Base-by-base conservation (phyloP, 2,888 invertebrate species). In the Plebejus melissa region DNA sequence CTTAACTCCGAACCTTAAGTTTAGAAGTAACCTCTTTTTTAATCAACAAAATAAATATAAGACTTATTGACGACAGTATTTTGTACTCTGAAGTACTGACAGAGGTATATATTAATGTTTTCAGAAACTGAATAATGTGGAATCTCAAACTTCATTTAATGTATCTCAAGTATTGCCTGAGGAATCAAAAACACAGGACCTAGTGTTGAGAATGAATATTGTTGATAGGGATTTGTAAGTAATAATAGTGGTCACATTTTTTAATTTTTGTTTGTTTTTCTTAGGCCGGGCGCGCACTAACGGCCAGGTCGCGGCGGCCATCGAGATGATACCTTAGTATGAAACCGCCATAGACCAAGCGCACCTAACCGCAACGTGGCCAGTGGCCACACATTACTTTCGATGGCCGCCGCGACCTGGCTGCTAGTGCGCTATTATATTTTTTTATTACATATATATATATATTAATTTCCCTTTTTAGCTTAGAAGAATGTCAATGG, bases 401-500 rank as follows among this genome's bases (percentile, higher is more conserved):
- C 32, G 32, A 32, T 32, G 32, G 32, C 32, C 32, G 32, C 32
- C 32, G 32, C 32, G 32, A 32, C 32, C 32, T 32, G 32, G 32
- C 32, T 2, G 32, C 32, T 32, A 32, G 32, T 32, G 32, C 32
- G 32, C 32, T 32, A 32, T 32, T 32, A 22, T 22, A 22, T 22
- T 22, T 22, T 22, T 22, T 22, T 22, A 22, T 22, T 22, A 22
- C 22, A 22, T 22, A 22, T 22, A 22, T 22, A 22, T 22, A 22
- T 22, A 22, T 22, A 22, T 22, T 22, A 22, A 22, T 28, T 60
- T 74, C 70, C 76, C 87, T 78, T 78, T 93, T 90, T 80, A 88
- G 84, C 81, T 93, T 92, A 78, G 94, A 95, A 80, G 94, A 95
- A 81, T 95, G 95, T 80, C 95, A 96, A 77, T 97, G 97, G 97